A percentile compares a stretch with the other conserved stretches of the same genome.
These are phyloP conservation scores for Branchipolynoe longqiensis DNA, from an alignment of 2,888 invertebrate genomes.

Conservation along the genomic window DNA sequence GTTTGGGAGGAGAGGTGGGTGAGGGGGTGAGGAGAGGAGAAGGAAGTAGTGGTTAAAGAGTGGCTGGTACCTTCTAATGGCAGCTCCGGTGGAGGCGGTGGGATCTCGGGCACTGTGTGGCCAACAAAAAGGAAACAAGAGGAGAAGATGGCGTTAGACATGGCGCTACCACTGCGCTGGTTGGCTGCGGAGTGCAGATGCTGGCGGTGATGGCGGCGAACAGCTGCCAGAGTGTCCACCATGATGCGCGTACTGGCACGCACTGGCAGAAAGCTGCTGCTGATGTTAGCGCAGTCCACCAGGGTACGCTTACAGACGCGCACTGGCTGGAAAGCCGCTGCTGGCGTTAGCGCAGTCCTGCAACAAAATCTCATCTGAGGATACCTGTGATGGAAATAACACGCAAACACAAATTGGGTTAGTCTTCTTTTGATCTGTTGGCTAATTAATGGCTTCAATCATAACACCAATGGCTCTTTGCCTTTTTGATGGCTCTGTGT, in stretches of 20 bases:
- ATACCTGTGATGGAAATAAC: too few relatives aligned
- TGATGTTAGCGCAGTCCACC: too few relatives aligned
- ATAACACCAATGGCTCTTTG: too few relatives aligned
- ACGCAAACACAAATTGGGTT: too few relatives aligned
- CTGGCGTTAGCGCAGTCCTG: too few relatives aligned
- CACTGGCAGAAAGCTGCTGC: neutral
- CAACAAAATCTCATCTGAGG: too few relatives aligned
- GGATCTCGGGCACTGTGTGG: constrained; percentile 46
- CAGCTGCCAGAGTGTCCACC: neutral
- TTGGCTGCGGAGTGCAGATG: neutral
- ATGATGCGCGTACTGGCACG: neutral
- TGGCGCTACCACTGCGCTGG: neutral
- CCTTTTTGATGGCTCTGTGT: too few relatives aligned
- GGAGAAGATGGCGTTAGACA: constrained; percentile 45
- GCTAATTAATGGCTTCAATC: too few relatives aligned
- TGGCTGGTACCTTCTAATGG: constrained; percentile 51
- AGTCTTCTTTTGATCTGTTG: too few relatives aligned
- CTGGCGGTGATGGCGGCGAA: neutral
- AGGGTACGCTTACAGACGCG: too few relatives aligned
- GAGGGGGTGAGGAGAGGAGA: neutral
- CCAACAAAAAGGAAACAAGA: constrained; percentile 33
- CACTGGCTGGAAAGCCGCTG: too few relatives aligned
- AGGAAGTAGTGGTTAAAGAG: too few relatives aligned
- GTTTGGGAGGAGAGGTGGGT: neutral
- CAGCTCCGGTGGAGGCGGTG: constrained; percentile 51